Percentiles rank a stretch among this genome's conserved stretches.
phyloP scores from a whole-genome alignment of 92 coral and sea anemone species.

The Diadumene lineata region DNA sequence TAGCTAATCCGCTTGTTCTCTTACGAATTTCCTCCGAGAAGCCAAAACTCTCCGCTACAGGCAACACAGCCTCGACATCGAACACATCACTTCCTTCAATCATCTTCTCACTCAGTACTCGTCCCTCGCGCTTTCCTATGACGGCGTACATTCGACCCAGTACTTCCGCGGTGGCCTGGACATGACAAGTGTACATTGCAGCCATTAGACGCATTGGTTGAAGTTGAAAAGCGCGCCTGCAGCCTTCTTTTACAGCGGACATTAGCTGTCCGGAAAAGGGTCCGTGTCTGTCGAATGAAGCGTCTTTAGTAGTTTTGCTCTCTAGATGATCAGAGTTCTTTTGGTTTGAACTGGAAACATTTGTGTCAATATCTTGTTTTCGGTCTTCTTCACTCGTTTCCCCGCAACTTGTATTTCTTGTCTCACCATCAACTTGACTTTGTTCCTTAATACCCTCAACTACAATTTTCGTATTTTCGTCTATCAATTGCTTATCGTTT shows the following conservation, averaged over 20 bases:
- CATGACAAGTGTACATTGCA: conserved; percentile 97
- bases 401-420: neutral
- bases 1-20: conserved; percentile 94
- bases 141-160: conserved; percentile 98
- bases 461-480: neutral
- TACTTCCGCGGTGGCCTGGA: conserved; percentile 97
- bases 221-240: conserved; percentile 89
- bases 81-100: conserved; percentile 97
- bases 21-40: conserved; percentile 96
- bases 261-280: conserved; percentile 97
- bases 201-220: conserved; percentile 98
- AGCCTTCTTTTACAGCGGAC: conserved; percentile 98
- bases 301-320: neutral
- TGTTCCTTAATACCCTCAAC: neutral
- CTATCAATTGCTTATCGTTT: neutral
- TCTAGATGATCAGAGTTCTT: neutral
- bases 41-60: conserved; percentile 99
- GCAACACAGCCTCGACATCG: conserved; percentile 93
- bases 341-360: neutral
- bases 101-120: conserved; percentile 92
- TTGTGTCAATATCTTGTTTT: neutral
- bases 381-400: neutral
- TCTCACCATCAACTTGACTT: neutral
- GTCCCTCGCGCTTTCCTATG: conserved; percentile 89
- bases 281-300: conserved; percentile 46